Evolutionary conservation across 2,797 vertebrate species (phyloP), one percentile per base, ranked within the genome.

Genomic region (Furcifer pardalis): DNA sequence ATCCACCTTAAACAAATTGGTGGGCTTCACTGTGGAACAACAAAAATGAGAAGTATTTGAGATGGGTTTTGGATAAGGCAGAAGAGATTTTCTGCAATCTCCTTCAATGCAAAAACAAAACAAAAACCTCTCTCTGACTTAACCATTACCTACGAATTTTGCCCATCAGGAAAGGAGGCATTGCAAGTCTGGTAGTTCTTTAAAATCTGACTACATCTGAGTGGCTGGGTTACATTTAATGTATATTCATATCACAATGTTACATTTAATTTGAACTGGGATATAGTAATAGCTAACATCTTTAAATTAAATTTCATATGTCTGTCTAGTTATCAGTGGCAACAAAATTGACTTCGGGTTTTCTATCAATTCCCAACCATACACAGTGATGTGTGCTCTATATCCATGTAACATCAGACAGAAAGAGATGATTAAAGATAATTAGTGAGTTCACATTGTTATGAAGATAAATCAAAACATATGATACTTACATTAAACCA

Each of bases 341-440:
- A 68, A 86, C 74, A 89, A 85, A 86, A 71, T 37, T 81, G 83
- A 60, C 65, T 86, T 82, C 40, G 69, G 63, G 79, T 88, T 68
- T 72, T 88, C 80, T 87, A 0, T 86, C 7, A 84, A 82, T 92
- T 77, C 89, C 81, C 87, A 88, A n/a, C 59, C 81, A 66, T 83
- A 13, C 65, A 68, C 69, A 90, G 59, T 89, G 88, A 59, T 80
- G 75, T 46, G 52, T 78, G 77, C 42, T 88, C 90, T 85, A 79
- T 65, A 69, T 92, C 83, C 82, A 52, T 76, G 46, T 77, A 88
- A 83, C 82, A 15, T 81, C 83, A 90, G 82, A 89, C 82, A 78
- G 86, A 56, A 92, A 92, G 92, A 81, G 88, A 73, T 89, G 74
- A 93, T 90, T 93, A 88, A 82, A 91, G 60, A 85, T 90, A 90